phyloP scores from a whole-genome alignment of 2,113 vertebrate species.

The Arenaria interpres region DNA sequence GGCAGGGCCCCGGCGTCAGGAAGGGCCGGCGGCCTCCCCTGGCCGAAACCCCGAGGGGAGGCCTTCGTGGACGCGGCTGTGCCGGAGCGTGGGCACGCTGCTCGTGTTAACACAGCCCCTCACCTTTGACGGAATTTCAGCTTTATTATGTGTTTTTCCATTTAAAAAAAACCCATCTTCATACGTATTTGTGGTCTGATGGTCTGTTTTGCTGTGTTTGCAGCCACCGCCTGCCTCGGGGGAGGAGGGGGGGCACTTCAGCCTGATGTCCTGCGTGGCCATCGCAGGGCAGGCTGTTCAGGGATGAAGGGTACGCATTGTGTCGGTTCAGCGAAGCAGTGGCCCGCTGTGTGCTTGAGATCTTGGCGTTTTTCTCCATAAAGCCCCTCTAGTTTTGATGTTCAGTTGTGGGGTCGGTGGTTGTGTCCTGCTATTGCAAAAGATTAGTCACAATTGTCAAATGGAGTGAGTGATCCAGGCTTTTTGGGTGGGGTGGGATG shows the following conservation, averaged over 20 bases:
- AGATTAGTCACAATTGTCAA: not conserved
- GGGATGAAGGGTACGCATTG: fast-evolving
- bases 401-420: not conserved
- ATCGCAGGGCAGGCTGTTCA: fast-evolving
- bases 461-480: not conserved
- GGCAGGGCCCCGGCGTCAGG: not conserved
- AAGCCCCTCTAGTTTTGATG: not conserved
- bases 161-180: not conserved
- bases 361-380: not conserved
- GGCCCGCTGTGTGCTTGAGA: fast-evolving
- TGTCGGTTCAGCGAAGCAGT: fast-evolving
- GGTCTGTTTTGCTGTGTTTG: not conserved
- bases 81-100: fast-evolving
- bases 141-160: fast-evolving
- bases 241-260: not conserved
- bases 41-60: too few relatives aligned
- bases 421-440: not conserved
- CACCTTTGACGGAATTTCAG: not conserved
- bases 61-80: not conserved
- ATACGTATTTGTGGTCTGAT: fast-evolving
- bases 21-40: not conserved
- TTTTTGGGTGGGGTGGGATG: not conserved
- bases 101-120: not conserved
- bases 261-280: too few relatives aligned
- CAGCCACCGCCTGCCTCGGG: not conserved